Conservation (phyloP, 2,113 vertebrate genomes). For the Mesitornis unicolor region DNA sequence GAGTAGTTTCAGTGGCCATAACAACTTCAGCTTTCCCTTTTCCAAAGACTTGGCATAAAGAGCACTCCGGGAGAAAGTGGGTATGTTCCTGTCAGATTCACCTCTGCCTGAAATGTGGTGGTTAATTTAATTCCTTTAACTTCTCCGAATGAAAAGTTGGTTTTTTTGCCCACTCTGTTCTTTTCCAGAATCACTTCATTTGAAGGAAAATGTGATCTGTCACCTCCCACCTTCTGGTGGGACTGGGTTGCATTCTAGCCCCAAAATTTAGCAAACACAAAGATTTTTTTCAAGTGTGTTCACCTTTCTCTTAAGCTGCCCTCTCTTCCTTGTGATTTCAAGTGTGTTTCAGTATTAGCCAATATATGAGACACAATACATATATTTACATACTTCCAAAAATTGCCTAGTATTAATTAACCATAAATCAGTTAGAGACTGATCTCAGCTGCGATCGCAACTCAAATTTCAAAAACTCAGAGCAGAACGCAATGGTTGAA, state of each 20-base stretch:
- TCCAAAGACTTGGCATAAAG: neutral
- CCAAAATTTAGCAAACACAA: neutral
- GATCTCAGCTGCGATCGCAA: neutral
- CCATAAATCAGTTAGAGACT: neutral
- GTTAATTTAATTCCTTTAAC: neutral
- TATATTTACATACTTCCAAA: neutral
- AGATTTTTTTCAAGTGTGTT: neutral
- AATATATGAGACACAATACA: neutral
- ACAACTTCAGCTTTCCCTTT: neutral
- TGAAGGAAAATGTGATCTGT: neutral
- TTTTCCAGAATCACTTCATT: neutral
- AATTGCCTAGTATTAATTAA: neutral
- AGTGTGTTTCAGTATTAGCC: neutral
- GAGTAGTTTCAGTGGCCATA: neutral
- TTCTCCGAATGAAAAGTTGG: neutral
- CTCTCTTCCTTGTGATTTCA: neutral
- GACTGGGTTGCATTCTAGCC: neutral
- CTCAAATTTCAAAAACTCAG: neutral
- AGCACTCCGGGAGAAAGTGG: neutral
- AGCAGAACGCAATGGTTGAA: neutral
- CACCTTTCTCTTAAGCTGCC: neutral
- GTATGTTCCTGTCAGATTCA: neutral
- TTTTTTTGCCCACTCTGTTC: neutral
- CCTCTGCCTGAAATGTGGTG: neutral
- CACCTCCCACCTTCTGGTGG: neutral